Evolutionary conservation across 2,888 invertebrate species (phyloP), one percentile per base, ranked within the genome.

Genomic region (Pasiphila rectangulata): DNA sequence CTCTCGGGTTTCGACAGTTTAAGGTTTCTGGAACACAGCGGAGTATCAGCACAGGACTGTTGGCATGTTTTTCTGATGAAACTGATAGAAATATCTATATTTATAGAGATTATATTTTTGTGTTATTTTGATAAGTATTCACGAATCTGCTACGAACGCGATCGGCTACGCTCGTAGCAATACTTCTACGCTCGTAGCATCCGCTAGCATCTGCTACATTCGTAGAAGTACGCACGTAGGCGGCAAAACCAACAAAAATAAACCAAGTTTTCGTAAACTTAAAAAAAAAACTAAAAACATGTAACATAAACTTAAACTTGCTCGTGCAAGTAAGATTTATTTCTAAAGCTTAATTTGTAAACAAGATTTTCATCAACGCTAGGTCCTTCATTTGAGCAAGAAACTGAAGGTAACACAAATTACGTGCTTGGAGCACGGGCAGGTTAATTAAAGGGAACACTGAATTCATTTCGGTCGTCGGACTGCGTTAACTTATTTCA

Each of bases 381-480:
- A 19, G 2, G 16, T 35, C 27, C 23, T 15, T 17, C 30, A 39
- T 24, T 44, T 46, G 9, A 12, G 15, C 10, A 7, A 23, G 15
- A 20, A 47, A 32, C 19, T 39, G 30, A 43, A 40, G 43, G 46
- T 41, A 24, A 32, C 36, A 29, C 40, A 51, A 59, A 61, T 61
- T 59, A 46, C 46, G 51, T 30, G 46, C 49, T 47, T 38, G 41
- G 42, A 49, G 38, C 51, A 50, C 47, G 24, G 51, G 48, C 35
- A 52, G 46, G 57, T 53, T 56, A 61, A 59, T 56, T 59, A 54
- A 30, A 35, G 17, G 16, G 43, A 51, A 51, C 51, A 44, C 36
- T 38, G 39, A 27, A 25, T 42, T 51, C 37, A 53, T 53, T 54
- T 37, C 16, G 16, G 21, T 12, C 19, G 15, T 17, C 4, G 30